Percentiles rank a stretch among this genome's conserved stretches.
phyloP scores from a whole-genome alignment of 1,140 invertebrate genomes.

The Macrobrachium rosenbergii region DNA sequence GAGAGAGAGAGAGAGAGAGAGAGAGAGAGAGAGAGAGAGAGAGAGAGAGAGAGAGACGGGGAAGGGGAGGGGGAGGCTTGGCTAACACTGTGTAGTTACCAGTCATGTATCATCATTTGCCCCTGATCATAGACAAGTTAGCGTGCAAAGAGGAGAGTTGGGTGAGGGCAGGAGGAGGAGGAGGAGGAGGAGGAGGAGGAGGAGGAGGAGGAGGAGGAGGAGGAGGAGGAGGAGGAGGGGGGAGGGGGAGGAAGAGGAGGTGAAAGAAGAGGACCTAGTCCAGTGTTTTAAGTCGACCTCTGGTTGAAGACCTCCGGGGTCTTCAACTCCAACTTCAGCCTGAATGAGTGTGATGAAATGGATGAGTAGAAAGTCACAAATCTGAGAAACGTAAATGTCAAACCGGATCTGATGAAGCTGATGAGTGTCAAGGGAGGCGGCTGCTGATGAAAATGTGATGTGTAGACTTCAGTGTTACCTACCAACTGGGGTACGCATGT shows the following conservation, averaged over 20 bases:
- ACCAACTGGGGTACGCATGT: too few relatives aligned
- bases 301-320: too few relatives aligned
- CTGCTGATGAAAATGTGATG: too few relatives aligned
- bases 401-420: too few relatives aligned
- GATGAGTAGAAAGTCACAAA: too few relatives aligned
- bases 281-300: too few relatives aligned
- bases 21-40: background rate
- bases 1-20: background rate
- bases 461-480: too few relatives aligned
- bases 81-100: background rate
- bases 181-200: background rate
- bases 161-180: background rate
- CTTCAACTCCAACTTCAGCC: too few relatives aligned
- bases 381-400: too few relatives aligned
- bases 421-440: too few relatives aligned
- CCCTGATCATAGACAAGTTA: background rate
- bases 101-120: too few relatives aligned
- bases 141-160: background rate
- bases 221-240: background rate
- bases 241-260: background rate
- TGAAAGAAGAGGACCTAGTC: background rate
- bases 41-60: background rate
- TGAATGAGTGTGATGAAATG: too few relatives aligned
- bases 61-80: background rate
- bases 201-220: background rate